Base-by-base conservation (phyloP, 1,140 invertebrate species). In the Brachionus plicatilis region DNA sequence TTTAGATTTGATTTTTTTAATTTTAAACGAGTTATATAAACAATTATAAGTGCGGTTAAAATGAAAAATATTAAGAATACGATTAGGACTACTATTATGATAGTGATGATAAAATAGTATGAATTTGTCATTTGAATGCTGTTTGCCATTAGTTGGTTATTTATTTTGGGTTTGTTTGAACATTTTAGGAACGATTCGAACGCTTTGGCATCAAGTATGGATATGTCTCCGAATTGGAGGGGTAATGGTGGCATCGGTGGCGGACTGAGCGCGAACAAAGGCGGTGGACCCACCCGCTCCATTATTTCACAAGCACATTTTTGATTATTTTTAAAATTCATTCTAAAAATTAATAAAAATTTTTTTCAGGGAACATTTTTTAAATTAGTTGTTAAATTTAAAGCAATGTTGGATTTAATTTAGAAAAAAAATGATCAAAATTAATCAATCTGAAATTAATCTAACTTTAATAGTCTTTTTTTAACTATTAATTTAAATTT, bases 171-270 rank as follows among this genome's bases (percentile, higher is more conserved):
- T 27, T 20, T 12, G 27, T 29, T 50, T 29, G 72, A 33, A n/a
- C 72, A 76, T 50, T 76, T 76, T 47, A 76, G 47, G 24, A 76
- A 76, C 14, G 17, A 11, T 47, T 76, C n/a, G 11, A 76, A 29
- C 17, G 20, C n/a, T 8, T 50, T 24, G 20, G 5, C 8, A 27
- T 76, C 29, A 17, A 2, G 11, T 8, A 76, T 76, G 3, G 50
- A 6, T 2, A 50, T 27, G 11, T 11, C 9, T 8, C 27, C 43
- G n/a, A 76, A 27, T 27, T 29, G 43, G 6, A 76, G 20, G 9
- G 72, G 72, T 47, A 76, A 47, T 27, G 72, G 72, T n/a, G 72
- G 72, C 72, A 76, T 76, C 27, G 72, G 72, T 24, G 72, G 72
- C 24, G 72, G 72, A 1, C 33, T 24, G 6, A 76, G 43, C 7